Evolutionary conservation across 2,888 invertebrate genomes (phyloP).

Genomic region (Holacanthella duospinosa): DNA sequence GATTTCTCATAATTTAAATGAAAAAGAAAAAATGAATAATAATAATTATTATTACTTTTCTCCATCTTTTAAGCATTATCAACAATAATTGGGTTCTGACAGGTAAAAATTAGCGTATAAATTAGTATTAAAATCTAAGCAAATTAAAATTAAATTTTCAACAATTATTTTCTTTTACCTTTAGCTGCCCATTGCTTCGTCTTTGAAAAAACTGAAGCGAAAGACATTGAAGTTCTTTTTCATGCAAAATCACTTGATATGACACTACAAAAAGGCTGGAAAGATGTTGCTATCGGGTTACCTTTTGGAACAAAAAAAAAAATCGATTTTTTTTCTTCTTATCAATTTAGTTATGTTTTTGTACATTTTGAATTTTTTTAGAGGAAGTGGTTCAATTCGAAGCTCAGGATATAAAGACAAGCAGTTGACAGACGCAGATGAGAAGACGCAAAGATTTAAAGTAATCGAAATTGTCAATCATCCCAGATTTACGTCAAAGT

Average conservation of each 20-base stretch:
- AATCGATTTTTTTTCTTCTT: background rate
- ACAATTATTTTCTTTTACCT: too few relatives aligned
- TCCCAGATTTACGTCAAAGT: conserved; percentile 21
- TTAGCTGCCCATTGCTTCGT: conserved; percentile 31
- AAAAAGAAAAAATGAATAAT: background rate
- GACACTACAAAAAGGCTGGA: background rate
- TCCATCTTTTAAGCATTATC: background rate
- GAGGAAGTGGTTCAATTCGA: conserved; percentile 25
- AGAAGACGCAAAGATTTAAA: conserved; percentile 26
- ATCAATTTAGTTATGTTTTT: too few relatives aligned
- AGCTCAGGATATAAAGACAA: conserved; percentile 20
- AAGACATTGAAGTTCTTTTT: conserved; percentile 16
- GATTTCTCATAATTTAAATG: too few relatives aligned
- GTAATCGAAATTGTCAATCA: conserved; percentile 33
- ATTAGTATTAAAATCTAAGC: background rate
- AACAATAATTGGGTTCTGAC: background rate
- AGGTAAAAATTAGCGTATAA: background rate
- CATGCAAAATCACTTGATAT: conserved; percentile 19
- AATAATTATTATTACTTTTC: background rate
- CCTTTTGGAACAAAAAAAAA: too few relatives aligned
- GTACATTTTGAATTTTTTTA: conserved; percentile 6
- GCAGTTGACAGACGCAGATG: conserved; percentile 24
- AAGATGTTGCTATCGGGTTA: conserved; percentile 1
- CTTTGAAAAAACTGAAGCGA: conserved; percentile 3
- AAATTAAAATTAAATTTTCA: conserved; percentile 2